Evolutionary conservation across 2,888 invertebrate species (phyloP).

Genomic region (Seira musarum): DNA sequence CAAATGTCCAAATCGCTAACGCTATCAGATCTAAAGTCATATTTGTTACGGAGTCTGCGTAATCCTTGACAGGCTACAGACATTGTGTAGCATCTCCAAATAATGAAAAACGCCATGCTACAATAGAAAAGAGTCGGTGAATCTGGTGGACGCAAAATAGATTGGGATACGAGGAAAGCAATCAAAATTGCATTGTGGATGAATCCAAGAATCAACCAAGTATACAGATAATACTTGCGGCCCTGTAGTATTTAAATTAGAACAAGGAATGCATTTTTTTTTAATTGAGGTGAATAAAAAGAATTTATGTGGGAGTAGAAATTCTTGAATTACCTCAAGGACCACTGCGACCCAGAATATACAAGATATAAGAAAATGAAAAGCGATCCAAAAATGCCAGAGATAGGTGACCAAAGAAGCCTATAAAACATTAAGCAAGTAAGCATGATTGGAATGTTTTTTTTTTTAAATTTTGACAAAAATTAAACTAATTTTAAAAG

Average conservation of each 20-base stretch:
- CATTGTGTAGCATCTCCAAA: slow-evolving; percentile 56
- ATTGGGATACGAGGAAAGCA: slow-evolving; percentile 19
- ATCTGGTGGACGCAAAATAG: background rate
- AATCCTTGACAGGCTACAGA: slow-evolving; percentile 50
- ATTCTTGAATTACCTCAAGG: slow-evolving; percentile 51
- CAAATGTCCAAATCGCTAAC: slow-evolving; percentile 49
- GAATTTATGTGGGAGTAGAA: background rate
- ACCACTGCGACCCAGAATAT: slow-evolving; percentile 56
- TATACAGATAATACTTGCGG: slow-evolving; percentile 35
- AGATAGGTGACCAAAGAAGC: slow-evolving; percentile 46
- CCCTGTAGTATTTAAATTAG: slow-evolving; percentile 38
- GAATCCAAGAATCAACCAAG: slow-evolving; percentile 47
- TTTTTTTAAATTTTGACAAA: too few relatives aligned
- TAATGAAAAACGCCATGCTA: slow-evolving; percentile 37
- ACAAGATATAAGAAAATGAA: slow-evolving; percentile 49
- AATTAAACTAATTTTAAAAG: too few relatives aligned
- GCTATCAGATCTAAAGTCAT: slow-evolving; percentile 32
- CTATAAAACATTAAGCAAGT: slow-evolving; percentile 25
- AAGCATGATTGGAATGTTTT: too few relatives aligned
- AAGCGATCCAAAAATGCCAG: slow-evolving; percentile 50
- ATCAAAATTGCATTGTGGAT: slow-evolving; percentile 28
- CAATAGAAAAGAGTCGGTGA: background rate
- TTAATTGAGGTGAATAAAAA: background rate
- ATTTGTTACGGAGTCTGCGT: slow-evolving; percentile 46
- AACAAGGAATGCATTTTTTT: background rate